Percentiles rank a stretch among this genome's conserved stretches.
Conservation (phyloP, 2,113 vertebrate genomes). For the Mustelus asterias region DNA sequence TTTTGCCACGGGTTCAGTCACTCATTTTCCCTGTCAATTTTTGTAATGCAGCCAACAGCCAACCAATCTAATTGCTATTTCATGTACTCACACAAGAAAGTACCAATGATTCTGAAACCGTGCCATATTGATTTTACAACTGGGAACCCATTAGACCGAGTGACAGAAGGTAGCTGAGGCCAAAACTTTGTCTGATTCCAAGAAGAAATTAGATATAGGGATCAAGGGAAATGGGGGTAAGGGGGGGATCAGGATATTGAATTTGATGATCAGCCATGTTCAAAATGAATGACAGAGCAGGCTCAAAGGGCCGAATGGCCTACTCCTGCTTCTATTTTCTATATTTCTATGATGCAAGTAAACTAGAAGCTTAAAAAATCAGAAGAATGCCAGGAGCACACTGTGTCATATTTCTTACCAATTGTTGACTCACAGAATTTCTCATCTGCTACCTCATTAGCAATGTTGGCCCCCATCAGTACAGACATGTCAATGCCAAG, state of each 20-base stretch:
- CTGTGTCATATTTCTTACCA: slow-evolving; percentile 49
- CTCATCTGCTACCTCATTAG: slow-evolving; percentile 74
- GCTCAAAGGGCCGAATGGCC: too few relatives aligned
- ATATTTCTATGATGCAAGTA: neutral
- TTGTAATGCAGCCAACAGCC: neutral
- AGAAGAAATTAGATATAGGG: too few relatives aligned
- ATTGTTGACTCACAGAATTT: slow-evolving; percentile 81
- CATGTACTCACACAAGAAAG: neutral
- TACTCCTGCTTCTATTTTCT: too few relatives aligned
- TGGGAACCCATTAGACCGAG: neutral
- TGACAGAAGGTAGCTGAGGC: too few relatives aligned
- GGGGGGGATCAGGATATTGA: too few relatives aligned
- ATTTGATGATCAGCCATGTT: too few relatives aligned
- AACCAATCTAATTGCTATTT: neutral
- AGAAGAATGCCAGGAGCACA: neutral
- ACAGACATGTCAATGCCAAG: slow-evolving; percentile 74
- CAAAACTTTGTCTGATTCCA: too few relatives aligned
- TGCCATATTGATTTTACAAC: neutral
- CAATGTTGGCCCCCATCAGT: slow-evolving; percentile 79
- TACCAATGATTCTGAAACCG: neutral
- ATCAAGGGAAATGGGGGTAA: too few relatives aligned
- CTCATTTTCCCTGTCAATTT: neutral
- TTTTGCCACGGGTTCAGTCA: neutral
- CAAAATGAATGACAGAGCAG: too few relatives aligned
- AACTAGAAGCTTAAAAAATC: neutral